Evolutionary conservation across 92 coral and sea anemone species (phyloP).

Genomic region (Epizoanthus stellaris): DNA sequence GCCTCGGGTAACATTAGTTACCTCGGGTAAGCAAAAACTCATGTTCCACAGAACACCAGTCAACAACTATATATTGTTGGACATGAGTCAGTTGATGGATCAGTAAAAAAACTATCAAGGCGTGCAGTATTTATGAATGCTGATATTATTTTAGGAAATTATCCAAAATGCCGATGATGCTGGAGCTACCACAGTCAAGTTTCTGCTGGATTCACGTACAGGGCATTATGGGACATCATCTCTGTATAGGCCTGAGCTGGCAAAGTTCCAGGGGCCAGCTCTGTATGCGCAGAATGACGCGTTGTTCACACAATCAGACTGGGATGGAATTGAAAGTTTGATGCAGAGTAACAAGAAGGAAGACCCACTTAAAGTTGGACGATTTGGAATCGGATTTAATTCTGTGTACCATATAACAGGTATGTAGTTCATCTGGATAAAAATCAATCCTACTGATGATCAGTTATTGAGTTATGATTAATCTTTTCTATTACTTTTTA

Average conservation of each 20-base stretch:
- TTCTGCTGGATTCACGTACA: constrained; percentile 83
- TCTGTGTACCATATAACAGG: constrained; percentile 93
- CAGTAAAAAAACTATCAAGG: too few relatives aligned
- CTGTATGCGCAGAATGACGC: constrained; percentile 85
- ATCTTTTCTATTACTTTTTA: too few relatives aligned
- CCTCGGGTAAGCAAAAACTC: too few relatives aligned
- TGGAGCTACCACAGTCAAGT: constrained; percentile 72
- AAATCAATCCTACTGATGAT: too few relatives aligned
- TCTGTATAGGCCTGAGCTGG: constrained; percentile 61
- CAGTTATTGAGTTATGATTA: too few relatives aligned
- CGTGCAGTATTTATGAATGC: too few relatives aligned
- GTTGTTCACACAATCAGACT: constrained; percentile 77
- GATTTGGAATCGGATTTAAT: constrained; percentile 95
- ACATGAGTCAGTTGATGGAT: too few relatives aligned
- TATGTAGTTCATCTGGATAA: constrained; percentile 5
- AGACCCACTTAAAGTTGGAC: constrained; percentile 93
- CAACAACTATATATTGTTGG: too few relatives aligned
- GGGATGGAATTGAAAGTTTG: constrained; percentile 82
- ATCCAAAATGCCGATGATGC: constrained; percentile 99
- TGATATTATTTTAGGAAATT: constrained; percentile 60
- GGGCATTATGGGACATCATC: constrained; percentile 69
- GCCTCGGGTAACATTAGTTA: too few relatives aligned
- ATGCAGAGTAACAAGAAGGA: constrained; percentile 91
- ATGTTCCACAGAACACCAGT: too few relatives aligned
- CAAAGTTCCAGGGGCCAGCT: constrained; percentile 92